A percentile compares a stretch with the other conserved stretches of the same genome.
phyloP scores from a whole-genome alignment of 2,113 vertebrate species.

The Menura novaehollandiae region DNA sequence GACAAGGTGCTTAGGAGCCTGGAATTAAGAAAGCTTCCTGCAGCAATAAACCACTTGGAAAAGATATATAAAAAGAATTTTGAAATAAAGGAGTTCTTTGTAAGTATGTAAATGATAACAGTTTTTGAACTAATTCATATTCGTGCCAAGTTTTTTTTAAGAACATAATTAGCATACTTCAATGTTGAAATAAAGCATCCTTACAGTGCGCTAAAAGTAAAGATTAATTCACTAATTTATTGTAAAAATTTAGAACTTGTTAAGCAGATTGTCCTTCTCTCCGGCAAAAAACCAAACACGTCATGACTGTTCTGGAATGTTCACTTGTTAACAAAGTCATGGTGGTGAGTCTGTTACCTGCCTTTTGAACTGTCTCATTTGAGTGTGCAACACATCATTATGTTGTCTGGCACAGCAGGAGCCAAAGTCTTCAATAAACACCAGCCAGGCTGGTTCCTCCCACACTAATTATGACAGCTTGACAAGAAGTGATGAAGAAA shows the following conservation, averaged over 20 bases:
- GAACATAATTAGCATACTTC: background rate
- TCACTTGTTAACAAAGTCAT: background rate
- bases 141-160: background rate
- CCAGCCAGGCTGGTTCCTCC: conserved; percentile 4
- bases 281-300: background rate
- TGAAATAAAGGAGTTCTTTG: background rate
- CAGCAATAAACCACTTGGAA: background rate
- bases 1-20: background rate
- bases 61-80: background rate
- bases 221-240: background rate
- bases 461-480: background rate
- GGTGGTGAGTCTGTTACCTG: background rate
- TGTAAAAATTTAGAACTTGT: background rate
- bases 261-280: background rate
- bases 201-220: background rate
- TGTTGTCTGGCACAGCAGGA: background rate
- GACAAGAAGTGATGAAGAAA: background rate
- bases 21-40: background rate
- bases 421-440: background rate
- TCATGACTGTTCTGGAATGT: background rate
- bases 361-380: background rate
- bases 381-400: background rate
- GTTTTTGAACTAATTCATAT: background rate
- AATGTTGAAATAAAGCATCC: background rate
- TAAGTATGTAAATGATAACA: background rate